Evolutionary conservation across 23 tunicate genomes (phyloP).

Genomic region (Ascidia mentula): DNA sequence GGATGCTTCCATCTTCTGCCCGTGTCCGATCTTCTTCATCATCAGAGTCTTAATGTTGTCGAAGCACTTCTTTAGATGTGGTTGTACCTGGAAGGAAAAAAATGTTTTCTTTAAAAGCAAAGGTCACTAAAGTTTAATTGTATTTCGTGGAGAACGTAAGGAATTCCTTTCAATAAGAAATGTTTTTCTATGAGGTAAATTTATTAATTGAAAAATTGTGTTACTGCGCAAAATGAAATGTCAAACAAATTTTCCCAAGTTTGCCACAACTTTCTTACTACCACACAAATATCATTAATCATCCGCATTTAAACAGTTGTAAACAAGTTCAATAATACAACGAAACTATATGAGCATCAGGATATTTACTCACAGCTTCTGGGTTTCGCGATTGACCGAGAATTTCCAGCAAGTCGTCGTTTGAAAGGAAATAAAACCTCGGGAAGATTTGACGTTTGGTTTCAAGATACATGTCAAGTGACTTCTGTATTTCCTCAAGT

Average conservation of each 20-base stretch:
- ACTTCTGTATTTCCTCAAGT: slow-evolving; percentile 94
- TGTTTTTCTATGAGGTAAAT: too few species aligned
- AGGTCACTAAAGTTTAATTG: too few species aligned
- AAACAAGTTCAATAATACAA: too few species aligned
- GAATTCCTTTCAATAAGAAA: too few species aligned
- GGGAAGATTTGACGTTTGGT: slow-evolving; percentile 97
- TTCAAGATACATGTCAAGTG: slow-evolving; percentile 95
- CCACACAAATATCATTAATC: too few species aligned
- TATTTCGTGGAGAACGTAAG: too few species aligned
- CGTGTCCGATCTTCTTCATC: slow-evolving; percentile 76
- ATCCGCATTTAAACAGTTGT: too few species aligned
- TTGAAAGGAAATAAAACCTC: slow-evolving; percentile 90
- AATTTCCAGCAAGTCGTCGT: slow-evolving; percentile 93
- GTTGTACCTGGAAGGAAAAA: slow-evolving; percentile 63
- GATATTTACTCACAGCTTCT: slow-evolving; percentile 74
- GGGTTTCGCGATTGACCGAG: slow-evolving; percentile 96
- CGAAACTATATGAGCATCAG: too few species aligned
- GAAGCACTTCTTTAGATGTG: slow-evolving; percentile 94
- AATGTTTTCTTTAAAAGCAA: too few species aligned
- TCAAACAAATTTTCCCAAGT: too few species aligned
- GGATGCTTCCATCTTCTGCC: slow-evolving; percentile 78
- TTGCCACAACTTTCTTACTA: too few species aligned
- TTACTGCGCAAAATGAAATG: too few species aligned
- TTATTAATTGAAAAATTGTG: neutral
- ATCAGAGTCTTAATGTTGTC: slow-evolving; percentile 92